Evolutionary conservation across 1,140 invertebrate genomes (phyloP), one percentile per base, ranked within the genome.

Genomic region (Hyposmocoma kahamanoa): DNA sequence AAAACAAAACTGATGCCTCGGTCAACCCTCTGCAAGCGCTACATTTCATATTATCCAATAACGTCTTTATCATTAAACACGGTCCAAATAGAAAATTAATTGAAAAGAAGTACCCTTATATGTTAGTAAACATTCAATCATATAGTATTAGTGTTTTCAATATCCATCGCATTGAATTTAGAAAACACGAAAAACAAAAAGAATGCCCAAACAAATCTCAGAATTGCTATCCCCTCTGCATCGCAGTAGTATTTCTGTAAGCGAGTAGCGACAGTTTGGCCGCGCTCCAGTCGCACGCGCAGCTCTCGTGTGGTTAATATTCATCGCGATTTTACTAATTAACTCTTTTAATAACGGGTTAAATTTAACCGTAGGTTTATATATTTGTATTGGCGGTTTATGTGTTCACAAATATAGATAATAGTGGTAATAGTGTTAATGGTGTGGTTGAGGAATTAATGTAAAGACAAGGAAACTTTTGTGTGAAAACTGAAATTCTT

Each of bases 191-290:
- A n/a, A n/a, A n/a, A n/a, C n/a, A n/a, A n/a, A n/a, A n/a, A n/a
- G n/a, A n/a, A n/a, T n/a, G n/a, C n/a, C n/a, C n/a, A n/a, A n/a
- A n/a, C n/a, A n/a, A n/a, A 78, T 80, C 74, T 26, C 47, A 46
- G 69, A 57, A 72, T 70, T 55, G 55, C 53, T 68, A 63, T 66
- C 62, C 67, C 80, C 54, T 72, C 63, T 75, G 63, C 45, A 18
- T 53, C 59, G 50, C 62, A 75, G 62, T 64, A 59, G 66, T 84
- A 84, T 84, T 84, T 84, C 79, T 76, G 63, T 67, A 78, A 61
- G 64, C 52, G 59, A 62, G 72, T 69, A 62, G 72, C 67, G 78
- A 84, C 77, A 80, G 72, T 77, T 84, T 82, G 76, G 76, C 77
- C 28, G 50, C 52, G 56, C 61, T 81, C 78, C 78, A 84, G 81